Evolutionary conservation across 2,888 invertebrate genomes (phyloP).

Genomic region (Cephus nigrinus): DNA sequence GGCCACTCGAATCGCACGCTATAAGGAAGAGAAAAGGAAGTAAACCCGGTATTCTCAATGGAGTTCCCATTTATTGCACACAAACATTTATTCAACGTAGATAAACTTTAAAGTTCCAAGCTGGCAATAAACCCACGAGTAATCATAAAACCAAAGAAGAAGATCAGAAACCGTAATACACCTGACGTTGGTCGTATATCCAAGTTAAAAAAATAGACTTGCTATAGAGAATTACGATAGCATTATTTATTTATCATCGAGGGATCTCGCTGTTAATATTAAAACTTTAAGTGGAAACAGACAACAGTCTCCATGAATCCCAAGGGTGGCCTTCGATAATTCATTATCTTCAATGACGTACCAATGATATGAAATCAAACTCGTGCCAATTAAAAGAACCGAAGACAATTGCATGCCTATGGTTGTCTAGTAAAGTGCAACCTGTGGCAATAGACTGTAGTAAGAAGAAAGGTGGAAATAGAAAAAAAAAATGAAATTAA

Average conservation of each 20-base stretch:
- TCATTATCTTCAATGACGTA: neutral
- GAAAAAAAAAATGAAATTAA: slow-evolving; percentile 4
- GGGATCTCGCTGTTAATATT: neutral
- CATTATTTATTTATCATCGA: neutral
- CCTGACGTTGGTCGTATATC: neutral
- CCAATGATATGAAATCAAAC: neutral
- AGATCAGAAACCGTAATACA: neutral
- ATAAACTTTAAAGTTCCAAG: neutral
- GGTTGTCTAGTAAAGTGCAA: neutral
- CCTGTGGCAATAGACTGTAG: neutral
- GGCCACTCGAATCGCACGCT: neutral
- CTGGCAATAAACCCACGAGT: neutral
- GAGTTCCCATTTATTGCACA: neutral
- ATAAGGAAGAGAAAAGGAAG: neutral
- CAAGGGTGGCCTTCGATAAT: neutral
- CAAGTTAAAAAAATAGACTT: neutral
- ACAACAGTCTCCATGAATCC: neutral
- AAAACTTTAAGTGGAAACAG: neutral
- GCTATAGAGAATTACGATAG: neutral
- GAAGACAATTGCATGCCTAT: neutral
- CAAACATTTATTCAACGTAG: neutral
- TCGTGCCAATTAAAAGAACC: neutral
- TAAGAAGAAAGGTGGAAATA: neutral
- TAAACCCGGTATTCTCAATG: neutral
- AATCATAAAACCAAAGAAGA: neutral